Percentiles rank a stretch among this genome's conserved stretches.
Conservation (phyloP, 2,797 vertebrate species). For the Xerus rutilus region DNA sequence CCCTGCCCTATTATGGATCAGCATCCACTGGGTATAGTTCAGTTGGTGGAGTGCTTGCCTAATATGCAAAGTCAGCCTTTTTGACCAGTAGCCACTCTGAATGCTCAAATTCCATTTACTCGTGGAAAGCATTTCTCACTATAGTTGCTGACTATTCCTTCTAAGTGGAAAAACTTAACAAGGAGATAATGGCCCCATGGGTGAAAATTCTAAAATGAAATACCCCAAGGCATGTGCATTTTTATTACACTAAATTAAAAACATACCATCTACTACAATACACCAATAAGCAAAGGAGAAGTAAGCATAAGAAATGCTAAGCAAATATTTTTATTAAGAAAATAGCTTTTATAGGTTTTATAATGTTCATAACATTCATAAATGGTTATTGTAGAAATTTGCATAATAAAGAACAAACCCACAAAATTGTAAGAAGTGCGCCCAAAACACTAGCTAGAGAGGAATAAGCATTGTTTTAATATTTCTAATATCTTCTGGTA, state of each 20-base stretch:
- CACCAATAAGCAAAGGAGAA: constrained; percentile 63
- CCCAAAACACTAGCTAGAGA: constrained; percentile 2
- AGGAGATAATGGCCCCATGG: constrained; percentile 66
- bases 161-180: constrained; percentile 65
- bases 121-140: constrained; percentile 10
- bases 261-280: constrained; percentile 57
- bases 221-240: constrained; percentile 59
- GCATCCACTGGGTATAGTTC: no score
- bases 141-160: constrained; percentile 62
- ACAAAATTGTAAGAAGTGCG: constrained; percentile 11
- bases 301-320: constrained; percentile 45
- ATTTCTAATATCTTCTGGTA: not conserved
- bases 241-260: constrained; percentile 78
- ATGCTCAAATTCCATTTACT: not conserved
- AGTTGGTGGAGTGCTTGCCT: no score
- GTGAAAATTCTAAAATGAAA: constrained; percentile 72
- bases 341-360: constrained; percentile 58
- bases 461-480: constrained; percentile 33
- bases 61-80: not conserved
- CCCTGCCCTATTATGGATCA: no score
- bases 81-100: not conserved
- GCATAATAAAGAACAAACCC: constrained; percentile 51
- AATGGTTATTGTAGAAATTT: constrained; percentile 65
- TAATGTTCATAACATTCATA: constrained; percentile 64
- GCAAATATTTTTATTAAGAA: constrained; percentile 72